A percentile compares a stretch with the other conserved stretches of the same genome.
Evolutionary conservation across 2,888 invertebrate genomes (phyloP).

Genomic region (Nasonia oneida): DNA sequence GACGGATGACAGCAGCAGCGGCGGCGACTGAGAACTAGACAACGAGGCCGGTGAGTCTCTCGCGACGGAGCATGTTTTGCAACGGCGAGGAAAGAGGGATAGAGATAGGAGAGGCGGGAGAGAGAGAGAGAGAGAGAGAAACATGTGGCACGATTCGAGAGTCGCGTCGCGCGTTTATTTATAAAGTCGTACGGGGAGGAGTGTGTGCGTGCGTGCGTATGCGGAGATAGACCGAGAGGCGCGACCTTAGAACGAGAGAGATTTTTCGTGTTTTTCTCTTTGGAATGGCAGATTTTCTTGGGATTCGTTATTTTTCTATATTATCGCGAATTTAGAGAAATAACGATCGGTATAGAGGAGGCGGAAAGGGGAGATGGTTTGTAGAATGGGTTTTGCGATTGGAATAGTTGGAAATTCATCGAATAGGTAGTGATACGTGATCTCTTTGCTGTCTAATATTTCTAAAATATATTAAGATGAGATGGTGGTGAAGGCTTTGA

Average conservation of each 20-base stretch:
- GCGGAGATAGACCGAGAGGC: background rate
- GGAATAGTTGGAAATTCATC: background rate
- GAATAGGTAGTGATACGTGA: background rate
- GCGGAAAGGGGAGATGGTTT: background rate
- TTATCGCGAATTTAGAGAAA: too few relatives aligned
- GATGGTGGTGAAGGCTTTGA: background rate
- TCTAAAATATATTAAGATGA: background rate
- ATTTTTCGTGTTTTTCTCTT: background rate
- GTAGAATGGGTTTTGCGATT: background rate
- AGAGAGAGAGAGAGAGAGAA: background rate
- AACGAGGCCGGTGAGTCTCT: slow-evolving; percentile 15
- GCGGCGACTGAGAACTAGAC: slow-evolving; percentile 24
- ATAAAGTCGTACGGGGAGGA: background rate
- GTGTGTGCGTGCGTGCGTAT: background rate
- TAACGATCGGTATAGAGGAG: background rate
- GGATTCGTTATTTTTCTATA: background rate
- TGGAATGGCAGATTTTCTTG: background rate
- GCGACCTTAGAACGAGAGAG: background rate
- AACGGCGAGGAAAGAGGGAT: background rate
- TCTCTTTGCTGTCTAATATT: background rate
- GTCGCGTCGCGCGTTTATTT: slow-evolving; percentile 19
- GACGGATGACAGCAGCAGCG: slow-evolving; percentile 11
- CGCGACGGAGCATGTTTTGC: slow-evolving; percentile 33
- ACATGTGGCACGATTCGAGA: background rate
- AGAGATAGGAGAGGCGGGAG: background rate